Base-by-base conservation (phyloP, 2,888 invertebrate species). In the Philaethria dido region DNA sequence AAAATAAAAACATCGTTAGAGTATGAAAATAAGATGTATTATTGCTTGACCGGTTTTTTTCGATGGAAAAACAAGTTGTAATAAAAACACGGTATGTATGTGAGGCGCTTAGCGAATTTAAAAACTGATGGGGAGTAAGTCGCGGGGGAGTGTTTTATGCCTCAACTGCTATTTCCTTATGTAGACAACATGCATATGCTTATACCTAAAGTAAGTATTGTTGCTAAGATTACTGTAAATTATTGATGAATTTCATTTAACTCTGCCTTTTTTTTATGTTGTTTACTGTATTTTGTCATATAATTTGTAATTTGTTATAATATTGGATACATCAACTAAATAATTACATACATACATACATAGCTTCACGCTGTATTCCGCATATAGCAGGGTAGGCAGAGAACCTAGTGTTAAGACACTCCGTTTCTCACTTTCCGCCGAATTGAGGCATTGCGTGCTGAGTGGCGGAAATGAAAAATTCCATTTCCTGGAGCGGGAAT, bases 41-140 rank as follows among this genome's bases (percentile, higher is more conserved):
- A 73, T 75, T 42, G 67, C 62, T 66, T 60, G 64, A 18, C 18
- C 4, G 14, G 1, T 66, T 55, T 70, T 62, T 63, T 59, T 47
- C 60, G 50, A 39, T 60, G 68, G 61, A 67, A 72, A 72, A 78
- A 77, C 75, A 70, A 71, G 66, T 83, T 85, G 83, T 83, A 82
- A 81, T 84, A 85, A 83, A 86, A 85, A 83, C 80, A 84, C 71
- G 68, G 74, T 77, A 74, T 83, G 78, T 80, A 80, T 84, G 83
- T 84, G 84, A 80, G 78, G 78, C 78, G 86, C 85, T 88, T 88
- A 86, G 83, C 83, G 84, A 88, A 84, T 89, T 88, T 83, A 63
- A 85, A 86, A 87, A 83, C 80, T 82, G 81, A 80, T 79, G 82
- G 81, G 77, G 78, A 74, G 73, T 61, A 71, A 74, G 74, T 74